Evolutionary conservation across 2,797 vertebrate species (phyloP), one percentile per base, ranked within the genome.

Genomic region (Argya squamiceps): DNA sequence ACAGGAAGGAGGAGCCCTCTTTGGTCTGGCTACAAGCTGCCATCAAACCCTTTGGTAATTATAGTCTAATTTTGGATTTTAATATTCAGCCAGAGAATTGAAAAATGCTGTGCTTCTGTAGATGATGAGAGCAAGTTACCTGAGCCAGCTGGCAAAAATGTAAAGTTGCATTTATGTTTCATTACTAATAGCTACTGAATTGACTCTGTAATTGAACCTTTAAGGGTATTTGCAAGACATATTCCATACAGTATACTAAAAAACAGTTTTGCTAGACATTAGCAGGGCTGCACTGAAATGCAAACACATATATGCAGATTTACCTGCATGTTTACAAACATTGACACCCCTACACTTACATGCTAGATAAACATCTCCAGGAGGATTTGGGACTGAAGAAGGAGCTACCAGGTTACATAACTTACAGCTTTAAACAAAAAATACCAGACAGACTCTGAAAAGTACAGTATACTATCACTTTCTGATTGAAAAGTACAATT

Each of bases 131-230:
- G 88, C 49, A 84, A 0, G 15, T 80, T 94, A 84, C 75, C 69
- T 84, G 82, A 95, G 93, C 96, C 96, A 97, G 93, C 95, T 97
- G 96, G 97, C 90, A 93, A 75, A 88, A 84, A 55, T 63, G 58
- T 84, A 39, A 89, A 95, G 87, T 94, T 95, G 65, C 20, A 68
- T 94, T 96, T 92, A 53, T 64, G 65, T 83, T 92, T 96, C 73
- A 78, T 93, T 89, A 76, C 75, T 86, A 93, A 92, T 84, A 91
- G 89, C 64, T 92, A 84, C 88, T 90, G 92, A 91, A 52, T 84
- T 96, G 92, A 91, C 84, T 92, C 64, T 44, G 34, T 80, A 83
- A 89, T 83, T 90, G 65, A 93, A 91, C 92, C 90, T 95, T 47
- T 82, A 80, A 88, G 73, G 68, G 7, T 60, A 63, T 78, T 67